Percentiles rank a stretch among this genome's conserved stretches.
Evolutionary conservation across 2,888 invertebrate genomes (phyloP).

Genomic region (Cephus pygmeus): DNA sequence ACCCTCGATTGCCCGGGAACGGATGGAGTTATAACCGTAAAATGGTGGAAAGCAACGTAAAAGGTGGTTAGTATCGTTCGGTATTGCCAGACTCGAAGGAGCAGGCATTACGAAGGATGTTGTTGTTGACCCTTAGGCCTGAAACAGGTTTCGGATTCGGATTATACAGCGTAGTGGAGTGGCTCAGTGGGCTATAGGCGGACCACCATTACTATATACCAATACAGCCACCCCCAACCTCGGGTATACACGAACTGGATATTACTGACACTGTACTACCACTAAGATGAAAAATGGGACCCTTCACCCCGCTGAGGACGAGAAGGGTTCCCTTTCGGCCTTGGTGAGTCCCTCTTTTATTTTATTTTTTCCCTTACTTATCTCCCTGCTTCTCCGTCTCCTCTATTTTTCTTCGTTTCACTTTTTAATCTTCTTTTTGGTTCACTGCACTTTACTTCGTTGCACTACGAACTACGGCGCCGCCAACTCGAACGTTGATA

Average conservation of each 20-base stretch:
- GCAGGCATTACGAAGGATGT: conserved; percentile 19
- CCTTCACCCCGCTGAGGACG: not conserved
- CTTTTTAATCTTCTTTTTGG: not conserved
- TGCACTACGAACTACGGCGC: not conserved
- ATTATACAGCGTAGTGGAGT: conserved; percentile 18
- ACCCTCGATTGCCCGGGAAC: not conserved
- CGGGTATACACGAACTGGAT: not conserved
- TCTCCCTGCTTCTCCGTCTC: not conserved
- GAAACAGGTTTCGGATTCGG: conserved; percentile 46
- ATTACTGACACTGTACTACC: not conserved
- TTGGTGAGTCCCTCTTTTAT: not conserved
- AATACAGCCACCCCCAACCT: not conserved
- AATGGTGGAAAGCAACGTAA: not conserved
- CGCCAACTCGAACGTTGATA: not conserved
- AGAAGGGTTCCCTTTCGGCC: not conserved
- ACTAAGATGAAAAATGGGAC: not conserved
- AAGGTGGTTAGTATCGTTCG: not conserved
- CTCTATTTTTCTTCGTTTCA: not conserved
- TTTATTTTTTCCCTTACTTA: not conserved
- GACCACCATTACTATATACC: not conserved
- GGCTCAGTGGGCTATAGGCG: not conserved
- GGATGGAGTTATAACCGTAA: not conserved
- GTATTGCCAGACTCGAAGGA: not conserved
- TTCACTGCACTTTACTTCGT: not conserved
- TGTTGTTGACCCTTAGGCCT: conserved; percentile 39